Percentiles rank a stretch among this genome's conserved stretches.
Evolutionary conservation across 2,888 invertebrate species (phyloP).

Genomic region (Trypoxylon attenuatum): DNA sequence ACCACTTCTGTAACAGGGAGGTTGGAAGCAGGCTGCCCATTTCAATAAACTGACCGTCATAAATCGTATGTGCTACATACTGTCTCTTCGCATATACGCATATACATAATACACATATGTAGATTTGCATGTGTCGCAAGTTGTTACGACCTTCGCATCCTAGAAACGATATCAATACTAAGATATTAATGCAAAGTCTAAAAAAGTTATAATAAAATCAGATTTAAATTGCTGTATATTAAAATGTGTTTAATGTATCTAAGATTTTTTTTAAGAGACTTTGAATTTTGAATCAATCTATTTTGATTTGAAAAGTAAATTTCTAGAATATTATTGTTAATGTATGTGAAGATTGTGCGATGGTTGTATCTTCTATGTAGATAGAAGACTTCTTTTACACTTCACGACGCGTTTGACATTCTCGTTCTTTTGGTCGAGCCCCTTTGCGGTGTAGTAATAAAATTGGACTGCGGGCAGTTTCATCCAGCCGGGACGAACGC

Average conservation of each 20-base stretch:
- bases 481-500: conserved; percentile 70
- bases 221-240: too few species aligned
- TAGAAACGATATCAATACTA: conserved; percentile 9
- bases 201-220: too few species aligned
- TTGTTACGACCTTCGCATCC: conserved; percentile 15
- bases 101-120: too few species aligned
- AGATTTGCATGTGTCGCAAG: conserved; percentile 34
- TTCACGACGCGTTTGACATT: too few species aligned
- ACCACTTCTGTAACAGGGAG: neutral
- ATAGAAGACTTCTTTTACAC: too few species aligned
- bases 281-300: too few species aligned
- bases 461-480: conserved; percentile 74
- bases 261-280: too few species aligned
- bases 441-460: conserved; percentile 70
- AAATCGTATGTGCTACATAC: conserved; percentile 55
- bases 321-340: too few species aligned
- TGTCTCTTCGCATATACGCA: conserved; percentile 18
- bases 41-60: conserved; percentile 69
- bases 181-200: neutral
- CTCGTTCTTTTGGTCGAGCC: conserved; percentile 33
- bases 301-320: too few species aligned
- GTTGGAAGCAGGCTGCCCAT: conserved; percentile 41
- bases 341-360: too few species aligned
- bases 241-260: too few species aligned
- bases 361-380: too few species aligned